phyloP scores from a whole-genome alignment of 2,797 vertebrate genomes.

The Hafferia zeledoni region DNA sequence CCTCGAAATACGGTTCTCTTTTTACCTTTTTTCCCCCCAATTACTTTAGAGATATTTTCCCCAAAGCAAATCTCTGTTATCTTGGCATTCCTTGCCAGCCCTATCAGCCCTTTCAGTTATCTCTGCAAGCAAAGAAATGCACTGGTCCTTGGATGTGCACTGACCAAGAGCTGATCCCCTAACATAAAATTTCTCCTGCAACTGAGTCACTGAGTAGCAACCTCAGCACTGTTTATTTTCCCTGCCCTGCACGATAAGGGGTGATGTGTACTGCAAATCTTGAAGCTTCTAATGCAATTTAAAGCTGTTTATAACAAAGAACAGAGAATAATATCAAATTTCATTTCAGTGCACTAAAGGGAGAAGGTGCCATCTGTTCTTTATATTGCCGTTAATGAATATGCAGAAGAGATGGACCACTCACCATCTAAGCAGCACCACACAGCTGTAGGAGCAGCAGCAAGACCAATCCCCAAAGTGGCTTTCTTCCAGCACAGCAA shows the following conservation, averaged over 20 bases:
- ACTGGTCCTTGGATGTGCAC: neutral
- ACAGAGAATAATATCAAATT: neutral
- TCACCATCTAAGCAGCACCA: fast-evolving
- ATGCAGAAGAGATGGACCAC: neutral
- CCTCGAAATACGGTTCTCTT: neutral
- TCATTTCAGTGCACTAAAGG: neutral
- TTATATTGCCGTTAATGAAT: neutral
- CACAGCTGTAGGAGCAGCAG: fast-evolving
- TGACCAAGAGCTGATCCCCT: neutral
- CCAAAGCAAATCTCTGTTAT: neutral
- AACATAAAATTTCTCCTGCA: neutral
- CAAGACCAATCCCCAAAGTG: neutral
- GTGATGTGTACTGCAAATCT: neutral
- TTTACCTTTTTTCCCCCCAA: neutral
- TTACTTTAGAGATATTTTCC: neutral
- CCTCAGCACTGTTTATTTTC: conserved; percentile 1
- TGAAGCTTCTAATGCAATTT: neutral
- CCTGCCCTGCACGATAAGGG: neutral
- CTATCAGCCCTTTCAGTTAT: neutral
- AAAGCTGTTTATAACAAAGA: neutral
- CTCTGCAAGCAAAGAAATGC: neutral
- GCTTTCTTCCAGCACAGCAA: neutral
- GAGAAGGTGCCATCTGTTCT: conserved; percentile 10
- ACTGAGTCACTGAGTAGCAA: conserved; percentile 36
- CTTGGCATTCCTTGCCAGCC: neutral